Evolutionary conservation across 2,888 invertebrate species (phyloP).

Genomic region (Leptura quadrifasciata): DNA sequence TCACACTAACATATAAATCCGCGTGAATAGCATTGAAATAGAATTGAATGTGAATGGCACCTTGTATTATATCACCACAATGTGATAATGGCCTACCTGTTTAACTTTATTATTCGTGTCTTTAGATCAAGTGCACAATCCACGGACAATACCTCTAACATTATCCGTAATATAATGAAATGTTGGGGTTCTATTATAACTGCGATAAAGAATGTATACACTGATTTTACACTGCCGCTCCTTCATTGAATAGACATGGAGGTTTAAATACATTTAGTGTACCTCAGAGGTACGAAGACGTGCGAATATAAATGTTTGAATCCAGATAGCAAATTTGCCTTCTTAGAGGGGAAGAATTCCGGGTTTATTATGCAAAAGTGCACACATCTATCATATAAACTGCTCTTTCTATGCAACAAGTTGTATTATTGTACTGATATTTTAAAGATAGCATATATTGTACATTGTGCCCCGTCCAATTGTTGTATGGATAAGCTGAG

Average conservation of each 20-base stretch:
- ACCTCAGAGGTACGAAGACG: conserved; percentile 52
- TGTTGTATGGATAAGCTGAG: neutral
- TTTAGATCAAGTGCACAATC: conserved; percentile 73
- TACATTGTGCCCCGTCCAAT: neutral
- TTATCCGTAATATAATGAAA: conserved; percentile 73
- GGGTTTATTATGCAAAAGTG: conserved; percentile 61
- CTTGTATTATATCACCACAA: conserved; percentile 71
- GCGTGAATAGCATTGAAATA: conserved; percentile 58
- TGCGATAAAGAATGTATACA: conserved; percentile 70
- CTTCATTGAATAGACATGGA: conserved; percentile 55
- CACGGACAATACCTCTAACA: conserved; percentile 71
- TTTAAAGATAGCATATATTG: conserved; percentile 10
- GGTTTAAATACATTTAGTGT: conserved; percentile 53
- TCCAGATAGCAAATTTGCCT: conserved; percentile 55
- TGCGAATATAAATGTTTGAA: conserved; percentile 53
- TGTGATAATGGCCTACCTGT: conserved; percentile 72
- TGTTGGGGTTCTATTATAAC: conserved; percentile 71
- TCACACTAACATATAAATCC: conserved; percentile 58
- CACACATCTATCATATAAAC: conserved; percentile 59
- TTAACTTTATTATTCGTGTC: conserved; percentile 73
- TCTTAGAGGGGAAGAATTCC: conserved; percentile 57
- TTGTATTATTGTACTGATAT: conserved; percentile 41
- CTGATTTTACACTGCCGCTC: conserved; percentile 68
- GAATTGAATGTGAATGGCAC: conserved; percentile 66
- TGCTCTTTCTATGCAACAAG: conserved; percentile 51